Evolutionary conservation across 1,140 invertebrate genomes (phyloP).

Genomic region (Oncopodura yosiiana): DNA sequence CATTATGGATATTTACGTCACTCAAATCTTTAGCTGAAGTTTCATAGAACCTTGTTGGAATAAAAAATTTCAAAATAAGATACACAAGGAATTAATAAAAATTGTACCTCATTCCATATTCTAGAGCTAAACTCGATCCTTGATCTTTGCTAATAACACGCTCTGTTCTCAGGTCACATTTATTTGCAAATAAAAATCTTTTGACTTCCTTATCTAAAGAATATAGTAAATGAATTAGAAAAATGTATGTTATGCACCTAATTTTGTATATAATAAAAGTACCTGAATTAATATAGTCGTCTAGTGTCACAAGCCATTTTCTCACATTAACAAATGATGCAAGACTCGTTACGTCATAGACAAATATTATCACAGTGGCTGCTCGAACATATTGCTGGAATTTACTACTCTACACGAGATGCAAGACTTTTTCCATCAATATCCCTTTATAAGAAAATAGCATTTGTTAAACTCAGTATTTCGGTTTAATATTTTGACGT

Average conservation of each 20-base stretch:
- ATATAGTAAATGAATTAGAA: not conserved
- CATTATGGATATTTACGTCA: not conserved
- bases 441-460: not conserved
- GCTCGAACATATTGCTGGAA: not conserved
- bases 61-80: not conserved
- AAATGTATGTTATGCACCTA: not conserved
- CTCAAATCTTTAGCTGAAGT: not conserved
- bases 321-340: not conserved
- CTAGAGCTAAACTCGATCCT: not conserved
- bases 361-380: constrained; percentile 3
- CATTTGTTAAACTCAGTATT: not conserved
- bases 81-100: not conserved
- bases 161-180: not conserved
- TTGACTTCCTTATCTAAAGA: not conserved
- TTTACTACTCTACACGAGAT: not conserved
- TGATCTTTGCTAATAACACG: not conserved
- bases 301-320: not conserved
- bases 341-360: constrained; percentile 1
- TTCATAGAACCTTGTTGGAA: constrained; percentile 1
- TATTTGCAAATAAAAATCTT: not conserved
- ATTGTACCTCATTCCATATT: constrained; percentile 5
- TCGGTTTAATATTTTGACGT: not conserved
- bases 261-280: not conserved
- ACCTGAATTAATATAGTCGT: constrained; percentile 5
- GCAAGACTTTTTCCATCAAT: not conserved